Conservation (phyloP, 1,140 invertebrate genomes). For the Ostrea edulis region DNA sequence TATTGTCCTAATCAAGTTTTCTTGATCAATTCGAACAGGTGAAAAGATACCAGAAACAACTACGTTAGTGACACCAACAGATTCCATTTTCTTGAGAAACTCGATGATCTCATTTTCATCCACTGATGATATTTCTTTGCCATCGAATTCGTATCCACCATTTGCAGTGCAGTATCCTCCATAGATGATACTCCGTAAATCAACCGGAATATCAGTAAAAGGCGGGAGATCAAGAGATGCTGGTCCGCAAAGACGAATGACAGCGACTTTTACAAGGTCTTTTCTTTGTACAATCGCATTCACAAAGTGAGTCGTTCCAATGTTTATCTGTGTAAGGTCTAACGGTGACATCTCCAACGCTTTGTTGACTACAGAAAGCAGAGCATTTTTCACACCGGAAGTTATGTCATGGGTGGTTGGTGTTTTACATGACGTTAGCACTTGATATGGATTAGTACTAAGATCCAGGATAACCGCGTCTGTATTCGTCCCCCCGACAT, state of each 20-base stretch:
- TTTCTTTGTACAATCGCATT: conserved; percentile 75
- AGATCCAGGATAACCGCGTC: conserved; percentile 71
- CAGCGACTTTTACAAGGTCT: conserved; percentile 68
- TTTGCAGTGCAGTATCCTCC: conserved; percentile 65
- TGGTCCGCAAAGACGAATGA: conserved; percentile 74
- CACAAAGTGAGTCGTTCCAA: conserved; percentile 77
- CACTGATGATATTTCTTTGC: conserved; percentile 64
- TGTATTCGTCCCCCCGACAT: conserved; percentile 76
- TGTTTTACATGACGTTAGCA: conserved; percentile 67
- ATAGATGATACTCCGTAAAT: conserved; percentile 60
- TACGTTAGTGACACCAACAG: conserved; percentile 64
- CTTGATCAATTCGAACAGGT: conserved; percentile 67
- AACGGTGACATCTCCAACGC: conserved; percentile 57
- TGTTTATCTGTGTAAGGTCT: conserved; percentile 68
- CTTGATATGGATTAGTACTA: conserved; percentile 36
- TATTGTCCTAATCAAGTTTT: conserved; percentile 58
- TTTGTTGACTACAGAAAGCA: conserved; percentile 58
- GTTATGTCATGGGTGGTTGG: conserved; percentile 73
- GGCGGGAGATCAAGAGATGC: conserved; percentile 70
- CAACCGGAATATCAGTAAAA: conserved; percentile 70
- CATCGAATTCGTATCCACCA: conserved; percentile 74
- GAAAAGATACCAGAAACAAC: conserved; percentile 73
- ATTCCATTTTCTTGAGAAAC: conserved; percentile 57
- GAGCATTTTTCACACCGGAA: conserved; percentile 67
- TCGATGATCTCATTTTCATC: conserved; percentile 65